Evolutionary conservation across 2,797 vertebrate species (phyloP).

Genomic region (Tamandua tetradactyla): DNA sequence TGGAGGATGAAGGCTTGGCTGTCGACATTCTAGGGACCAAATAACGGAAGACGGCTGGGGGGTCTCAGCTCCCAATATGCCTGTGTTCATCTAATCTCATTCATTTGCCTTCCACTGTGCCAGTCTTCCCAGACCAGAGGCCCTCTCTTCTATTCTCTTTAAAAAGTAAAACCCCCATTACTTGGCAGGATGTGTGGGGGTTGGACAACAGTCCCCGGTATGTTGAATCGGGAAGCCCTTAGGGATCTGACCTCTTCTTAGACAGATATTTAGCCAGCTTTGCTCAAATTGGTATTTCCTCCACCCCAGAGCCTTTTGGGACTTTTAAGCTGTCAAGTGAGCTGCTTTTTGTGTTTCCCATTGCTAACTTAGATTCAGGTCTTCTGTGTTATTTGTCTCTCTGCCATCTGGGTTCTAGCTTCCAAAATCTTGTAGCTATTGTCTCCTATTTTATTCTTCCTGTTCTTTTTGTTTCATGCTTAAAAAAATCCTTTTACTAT

Average conservation of each 20-base stretch:
- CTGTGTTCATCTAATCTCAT: not conserved
- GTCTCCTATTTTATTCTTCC: not conserved
- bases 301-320: not conserved
- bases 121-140: rapidly evolving
- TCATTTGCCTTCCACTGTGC: not conserved
- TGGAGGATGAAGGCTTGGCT: not conserved
- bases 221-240: not conserved
- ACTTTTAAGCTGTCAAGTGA: not conserved
- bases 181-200: not conserved
- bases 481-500: not conserved
- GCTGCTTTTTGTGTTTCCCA: not conserved
- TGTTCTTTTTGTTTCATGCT: not conserved
- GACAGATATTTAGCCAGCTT: not conserved
- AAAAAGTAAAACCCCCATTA: not conserved
- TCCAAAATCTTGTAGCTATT: not conserved
- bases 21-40: not conserved
- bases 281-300: not conserved
- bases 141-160: not conserved
- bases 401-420: not conserved
- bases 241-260: not conserved
- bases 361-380: not conserved
- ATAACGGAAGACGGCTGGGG: not conserved
- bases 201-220: not conserved
- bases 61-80: not conserved
- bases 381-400: not conserved